Conservation (phyloP, 1,140 invertebrate species). For the Penaeus indicus region DNA sequence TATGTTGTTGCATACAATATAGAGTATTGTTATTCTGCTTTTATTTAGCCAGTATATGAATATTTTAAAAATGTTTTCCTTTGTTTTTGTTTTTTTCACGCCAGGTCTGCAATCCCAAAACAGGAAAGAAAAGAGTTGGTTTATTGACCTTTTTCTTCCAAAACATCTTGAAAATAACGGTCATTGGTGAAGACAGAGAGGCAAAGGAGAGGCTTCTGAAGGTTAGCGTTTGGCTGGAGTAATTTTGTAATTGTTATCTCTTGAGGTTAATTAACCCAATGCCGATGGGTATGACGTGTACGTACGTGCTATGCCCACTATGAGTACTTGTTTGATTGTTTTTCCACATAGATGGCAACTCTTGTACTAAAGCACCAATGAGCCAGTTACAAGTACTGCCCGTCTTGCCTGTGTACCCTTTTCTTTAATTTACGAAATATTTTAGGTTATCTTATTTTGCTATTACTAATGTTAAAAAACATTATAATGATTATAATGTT, state of each 20-base stretch:
- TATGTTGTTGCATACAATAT: no score
- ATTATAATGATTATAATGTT: no score
- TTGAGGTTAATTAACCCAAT: not conserved
- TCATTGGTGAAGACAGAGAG: constrained; percentile 40
- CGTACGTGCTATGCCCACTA: no score
- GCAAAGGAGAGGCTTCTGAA: constrained; percentile 41
- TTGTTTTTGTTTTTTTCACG: not conserved
- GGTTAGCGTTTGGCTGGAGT: not conserved
- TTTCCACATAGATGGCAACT: no score
- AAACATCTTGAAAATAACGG: constrained; percentile 28
- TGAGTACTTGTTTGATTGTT: no score
- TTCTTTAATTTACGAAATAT: no score
- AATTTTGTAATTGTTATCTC: not conserved
- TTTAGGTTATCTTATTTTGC: no score
- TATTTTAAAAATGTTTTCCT: not conserved
- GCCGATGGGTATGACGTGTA: not conserved
- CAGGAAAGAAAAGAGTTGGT: constrained; percentile 44
- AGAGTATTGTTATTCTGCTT: no score
- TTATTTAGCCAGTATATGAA: not conserved
- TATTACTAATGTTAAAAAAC: no score
- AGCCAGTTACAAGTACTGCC: no score
- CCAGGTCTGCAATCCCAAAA: constrained; percentile 45
- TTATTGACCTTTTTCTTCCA: constrained; percentile 39
- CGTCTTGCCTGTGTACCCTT: no score
- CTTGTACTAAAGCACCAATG: no score